phyloP scores from a whole-genome alignment of 35 echinoderm and acorn worm genomes.

The Heliocidaris tuberculata region DNA sequence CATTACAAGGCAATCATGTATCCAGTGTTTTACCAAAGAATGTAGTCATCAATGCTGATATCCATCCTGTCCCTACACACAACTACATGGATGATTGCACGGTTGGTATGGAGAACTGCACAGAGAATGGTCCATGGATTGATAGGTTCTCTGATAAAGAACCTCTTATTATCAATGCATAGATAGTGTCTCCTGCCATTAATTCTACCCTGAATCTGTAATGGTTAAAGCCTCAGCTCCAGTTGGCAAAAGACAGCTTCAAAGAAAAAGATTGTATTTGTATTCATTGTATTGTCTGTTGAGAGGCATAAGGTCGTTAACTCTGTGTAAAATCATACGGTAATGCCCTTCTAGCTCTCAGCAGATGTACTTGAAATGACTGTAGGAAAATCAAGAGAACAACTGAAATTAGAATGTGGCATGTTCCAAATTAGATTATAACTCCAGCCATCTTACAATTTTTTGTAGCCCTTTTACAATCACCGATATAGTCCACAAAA shows the following conservation, averaged over 20 bases:
- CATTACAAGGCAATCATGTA: not conserved
- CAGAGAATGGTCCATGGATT: not conserved
- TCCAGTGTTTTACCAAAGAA: not conserved
- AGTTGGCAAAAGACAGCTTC: not conserved
- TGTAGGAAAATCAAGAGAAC: not conserved
- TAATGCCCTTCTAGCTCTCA: too few species aligned
- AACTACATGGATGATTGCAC: not conserved
- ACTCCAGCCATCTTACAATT: not conserved
- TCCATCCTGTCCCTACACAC: not conserved
- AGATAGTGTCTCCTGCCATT: not conserved
- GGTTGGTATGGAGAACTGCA: not conserved
- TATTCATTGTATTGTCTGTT: not conserved
- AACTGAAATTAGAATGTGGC: not conserved
- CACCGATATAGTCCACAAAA: not conserved
- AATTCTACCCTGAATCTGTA: not conserved
- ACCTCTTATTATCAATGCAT: constrained; percentile 27
- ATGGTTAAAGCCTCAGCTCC: not conserved
- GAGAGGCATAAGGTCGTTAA: too few species aligned
- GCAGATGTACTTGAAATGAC: not conserved
- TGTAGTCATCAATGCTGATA: not conserved
- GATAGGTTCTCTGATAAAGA: not conserved
- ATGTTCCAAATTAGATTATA: not conserved
- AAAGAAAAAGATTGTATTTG: not conserved
- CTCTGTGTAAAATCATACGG: too few species aligned
- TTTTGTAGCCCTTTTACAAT: not conserved